Evolutionary conservation across 2,797 vertebrate genomes (phyloP), one percentile per base, ranked within the genome.

Genomic region (Botia almorhae): DNA sequence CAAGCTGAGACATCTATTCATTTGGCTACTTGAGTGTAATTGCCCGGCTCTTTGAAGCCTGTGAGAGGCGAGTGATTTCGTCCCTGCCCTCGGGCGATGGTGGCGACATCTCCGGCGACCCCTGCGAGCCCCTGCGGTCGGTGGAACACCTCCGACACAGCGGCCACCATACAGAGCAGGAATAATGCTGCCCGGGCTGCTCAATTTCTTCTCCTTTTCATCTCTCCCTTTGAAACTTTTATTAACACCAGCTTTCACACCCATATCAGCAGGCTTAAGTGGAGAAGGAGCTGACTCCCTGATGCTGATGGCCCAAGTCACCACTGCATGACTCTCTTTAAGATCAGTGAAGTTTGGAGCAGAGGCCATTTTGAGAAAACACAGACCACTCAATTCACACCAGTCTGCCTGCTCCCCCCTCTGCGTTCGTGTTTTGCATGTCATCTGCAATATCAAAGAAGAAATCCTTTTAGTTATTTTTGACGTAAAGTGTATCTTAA

Each of bases 201-300:
- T 90, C 86, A 81, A 76, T 88, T 89, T 90, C 88, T 88, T 79
- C 89, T 91, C 83, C 87, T 92, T 91, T 91, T 91, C 86, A 89
- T 89, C 88, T 84, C 85, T 89, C 84, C 86, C 85, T 91, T 92
- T 92, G 91, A 89, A 89, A 91, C 85, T 91, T 92, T 92, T 90
- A 91, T 91, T 92, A 91, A 90, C 88, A 89, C 91, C 90, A 93
- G 90, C 89, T 90, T 89, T 89, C 86, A 80, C 78, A 84, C 88
- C 86, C 84, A 88, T 84, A 85, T 87, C 85, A 87, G 86, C 72
- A 86, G 74, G 84, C 76, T 84, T 76, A 85, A 21, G 78, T 82
- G 78, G 78, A 76, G 76, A 88, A 80, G 82, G 77, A 84, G 76
- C 79, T 72, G n/a, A n/a, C n/a, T n/a, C n/a, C n/a, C n/a, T n/a